A percentile compares a stretch with the other conserved stretches of the same genome.
Evolutionary conservation across 1,140 invertebrate species (phyloP).

Genomic region (Scylla paramamosain): DNA sequence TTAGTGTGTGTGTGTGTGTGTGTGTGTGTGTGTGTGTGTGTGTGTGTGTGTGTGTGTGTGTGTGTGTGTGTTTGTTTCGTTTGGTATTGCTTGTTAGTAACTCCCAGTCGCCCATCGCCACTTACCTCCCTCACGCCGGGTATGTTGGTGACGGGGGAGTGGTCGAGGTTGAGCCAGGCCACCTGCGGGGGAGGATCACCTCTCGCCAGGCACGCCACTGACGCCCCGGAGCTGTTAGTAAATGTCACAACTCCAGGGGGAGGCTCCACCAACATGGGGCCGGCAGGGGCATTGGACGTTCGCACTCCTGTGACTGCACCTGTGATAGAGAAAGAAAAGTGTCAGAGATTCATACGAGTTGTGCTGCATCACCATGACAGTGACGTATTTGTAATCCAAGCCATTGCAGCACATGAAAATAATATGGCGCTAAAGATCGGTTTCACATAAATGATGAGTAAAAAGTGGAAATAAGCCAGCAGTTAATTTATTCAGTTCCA

Average conservation of each 20-base stretch:
- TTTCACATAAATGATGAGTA: no score
- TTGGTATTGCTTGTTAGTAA: no score
- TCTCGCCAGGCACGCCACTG: conserved; percentile 66
- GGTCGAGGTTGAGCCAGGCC: conserved; percentile 78
- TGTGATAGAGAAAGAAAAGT: neutral
- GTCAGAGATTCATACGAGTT: neutral
- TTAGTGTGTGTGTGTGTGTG: no score
- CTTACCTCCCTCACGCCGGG: conserved; percentile 78
- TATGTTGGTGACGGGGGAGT: conserved; percentile 79
- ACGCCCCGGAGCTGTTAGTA: conserved; percentile 90
- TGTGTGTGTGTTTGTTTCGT: no score
- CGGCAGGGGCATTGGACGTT: conserved; percentile 45
- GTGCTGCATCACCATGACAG: no score
- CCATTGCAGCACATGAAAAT: no score
- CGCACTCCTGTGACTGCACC: neutral
- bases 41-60: no score
- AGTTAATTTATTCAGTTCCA: no score
- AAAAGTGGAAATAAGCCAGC: no score
- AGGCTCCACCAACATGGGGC: conserved; percentile 70
- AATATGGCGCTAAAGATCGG: no score
- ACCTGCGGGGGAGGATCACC: conserved; percentile 71
- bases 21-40: no score
- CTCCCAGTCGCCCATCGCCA: neutral
- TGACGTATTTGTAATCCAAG: no score
- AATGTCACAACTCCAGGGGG: conserved; percentile 84